These are phyloP conservation scores for Paradoxurus hermaphroditus DNA, from an alignment of 2,113 vertebrate genomes.

Conservation along the genomic window DNA sequence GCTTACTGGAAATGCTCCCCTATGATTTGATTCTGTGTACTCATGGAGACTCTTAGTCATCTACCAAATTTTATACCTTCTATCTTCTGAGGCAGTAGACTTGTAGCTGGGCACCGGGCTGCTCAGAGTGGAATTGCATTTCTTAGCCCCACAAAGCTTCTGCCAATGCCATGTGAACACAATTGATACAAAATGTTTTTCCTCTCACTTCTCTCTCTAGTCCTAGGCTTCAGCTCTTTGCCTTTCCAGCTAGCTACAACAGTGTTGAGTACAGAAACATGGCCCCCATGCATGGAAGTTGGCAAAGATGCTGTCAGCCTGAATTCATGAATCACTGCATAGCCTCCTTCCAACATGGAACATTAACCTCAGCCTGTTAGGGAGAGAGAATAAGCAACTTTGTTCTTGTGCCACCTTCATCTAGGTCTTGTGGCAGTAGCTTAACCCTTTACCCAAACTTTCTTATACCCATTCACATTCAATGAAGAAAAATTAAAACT, in stretches of 20 bases:
- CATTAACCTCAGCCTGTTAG: neutral
- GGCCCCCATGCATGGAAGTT: too few relatives aligned
- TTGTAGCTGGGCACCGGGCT: neutral
- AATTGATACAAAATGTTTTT: neutral
- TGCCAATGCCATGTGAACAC: neutral
- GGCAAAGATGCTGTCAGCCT: neutral
- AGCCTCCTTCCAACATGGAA: neutral
- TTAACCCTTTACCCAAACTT: neutral
- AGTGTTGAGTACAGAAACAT: neutral
- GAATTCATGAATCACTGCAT: neutral
- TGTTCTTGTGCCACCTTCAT: neutral
- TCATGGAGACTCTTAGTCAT: neutral
- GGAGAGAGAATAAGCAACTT: neutral
- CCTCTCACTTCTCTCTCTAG: neutral
- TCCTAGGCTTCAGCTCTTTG: neutral
- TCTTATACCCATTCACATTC: neutral
- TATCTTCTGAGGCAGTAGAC: neutral
- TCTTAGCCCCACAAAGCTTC: neutral
- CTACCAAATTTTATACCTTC: neutral
- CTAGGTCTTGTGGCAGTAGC: neutral
- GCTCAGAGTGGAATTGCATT: neutral
- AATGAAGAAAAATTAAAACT: neutral
- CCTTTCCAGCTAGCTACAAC: neutral
- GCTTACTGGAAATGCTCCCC: neutral
- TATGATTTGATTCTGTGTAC: neutral